Evolutionary conservation across 2,888 invertebrate genomes (phyloP), one percentile per base, ranked within the genome.

Genomic region (Drosophila prostipennis): DNA sequence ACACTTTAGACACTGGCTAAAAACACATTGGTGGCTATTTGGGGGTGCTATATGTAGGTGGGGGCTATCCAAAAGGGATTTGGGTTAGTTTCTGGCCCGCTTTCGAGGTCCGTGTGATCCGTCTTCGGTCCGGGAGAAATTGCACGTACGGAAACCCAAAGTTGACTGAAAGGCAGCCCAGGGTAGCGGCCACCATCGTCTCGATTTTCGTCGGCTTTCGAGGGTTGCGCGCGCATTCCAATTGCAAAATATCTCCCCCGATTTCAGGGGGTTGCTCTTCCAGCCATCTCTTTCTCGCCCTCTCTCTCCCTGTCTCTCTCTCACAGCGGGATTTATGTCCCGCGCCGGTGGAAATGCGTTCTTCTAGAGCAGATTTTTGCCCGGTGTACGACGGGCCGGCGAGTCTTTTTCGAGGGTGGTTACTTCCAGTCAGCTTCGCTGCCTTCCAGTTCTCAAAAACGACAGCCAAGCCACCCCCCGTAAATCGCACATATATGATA

Each of bases 111-210:
- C 56, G 53, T 29, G 56, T 10, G 36, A 57, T 57, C 56, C 57
- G 84, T 59, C 74, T 74, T 63, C 70, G 78, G 78, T 72, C 76
- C 78, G 80, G 85, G 67, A 87, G 89, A 90, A 90, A 90, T 89
- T 87, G 89, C 91, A 90, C 91, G 91, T 91, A 90, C 91, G 91
- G 90, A 90, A 88, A 91, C 90, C 91, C 89, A 91, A 91, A 90
- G 89, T 89, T 89, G 90, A 92, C 92, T 92, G 91, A 92, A 90
- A 87, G 86, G 88, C 85, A 84, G 73, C 78, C 74, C 71, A 85
- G 85, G 81, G 80, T 72, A 86, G 85, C 87, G 68, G 64, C 57
- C 72, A 72, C 36, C 70, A 67, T 58, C 58, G 77, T 56, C 46
- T 74, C 55, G 71, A 39, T 42, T 58, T 68, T 49, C 68, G 78